A percentile compares a stretch with the other conserved stretches of the same genome.
Evolutionary conservation across 2,113 vertebrate species (phyloP).

Genomic region (Ramphastos sulfuratus): DNA sequence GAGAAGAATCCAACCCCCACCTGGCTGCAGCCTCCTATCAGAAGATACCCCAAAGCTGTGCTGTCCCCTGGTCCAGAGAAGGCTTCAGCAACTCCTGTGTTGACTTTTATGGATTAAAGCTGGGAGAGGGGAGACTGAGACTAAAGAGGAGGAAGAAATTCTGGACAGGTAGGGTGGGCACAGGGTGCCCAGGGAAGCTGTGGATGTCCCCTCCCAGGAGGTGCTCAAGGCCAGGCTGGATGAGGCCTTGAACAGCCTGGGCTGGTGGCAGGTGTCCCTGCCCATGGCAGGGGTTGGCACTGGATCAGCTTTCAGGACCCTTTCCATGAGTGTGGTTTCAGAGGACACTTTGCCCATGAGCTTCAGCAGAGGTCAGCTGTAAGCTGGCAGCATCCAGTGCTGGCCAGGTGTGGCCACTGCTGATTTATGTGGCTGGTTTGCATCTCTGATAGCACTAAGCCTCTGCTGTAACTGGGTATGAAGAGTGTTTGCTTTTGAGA

Average conservation of each 20-base stretch:
- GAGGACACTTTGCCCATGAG: neutral
- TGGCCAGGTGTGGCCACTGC: neutral
- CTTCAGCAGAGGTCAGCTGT: neutral
- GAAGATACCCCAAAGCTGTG: neutral
- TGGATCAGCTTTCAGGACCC: too few relatives aligned
- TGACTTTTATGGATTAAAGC: too few relatives aligned
- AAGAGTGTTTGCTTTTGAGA: neutral
- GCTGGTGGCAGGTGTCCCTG: too few relatives aligned
- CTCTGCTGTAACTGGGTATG: neutral
- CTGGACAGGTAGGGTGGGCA: too few relatives aligned
- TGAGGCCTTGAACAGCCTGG: too few relatives aligned
- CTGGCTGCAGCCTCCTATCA: neutral
- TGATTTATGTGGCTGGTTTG: neutral
- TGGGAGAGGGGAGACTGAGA: too few relatives aligned
- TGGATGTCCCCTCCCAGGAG: too few relatives aligned
- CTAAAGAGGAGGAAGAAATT: too few relatives aligned
- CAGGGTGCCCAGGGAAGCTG: too few relatives aligned
- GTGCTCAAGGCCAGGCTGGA: too few relatives aligned
- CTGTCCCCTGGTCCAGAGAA: neutral
- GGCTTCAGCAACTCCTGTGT: neutral
- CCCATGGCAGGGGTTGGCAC: too few relatives aligned
- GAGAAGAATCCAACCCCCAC: too few relatives aligned
- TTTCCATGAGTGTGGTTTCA: neutral
- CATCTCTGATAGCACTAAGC: neutral
- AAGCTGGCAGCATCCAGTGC: neutral